Evolutionary conservation across 1,140 invertebrate species (phyloP), one percentile per base, ranked within the genome.

Genomic region (Apis cerana): DNA sequence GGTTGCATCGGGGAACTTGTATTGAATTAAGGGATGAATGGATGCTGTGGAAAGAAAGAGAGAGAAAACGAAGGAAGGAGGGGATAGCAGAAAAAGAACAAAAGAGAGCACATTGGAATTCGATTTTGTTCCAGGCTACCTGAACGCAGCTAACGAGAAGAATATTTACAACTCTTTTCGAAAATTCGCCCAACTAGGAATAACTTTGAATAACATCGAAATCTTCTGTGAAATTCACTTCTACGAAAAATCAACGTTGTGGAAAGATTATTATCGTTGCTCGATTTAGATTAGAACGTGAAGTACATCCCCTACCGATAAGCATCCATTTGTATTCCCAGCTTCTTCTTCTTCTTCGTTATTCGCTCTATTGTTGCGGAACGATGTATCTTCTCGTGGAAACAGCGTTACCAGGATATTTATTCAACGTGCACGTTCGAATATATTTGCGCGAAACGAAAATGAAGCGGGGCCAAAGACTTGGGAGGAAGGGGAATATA

Each of bases 1-100:
- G 62, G 52, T 56, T n/a, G 75, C 62, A 12, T 75, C 59, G 43
- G 33, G 33, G 58, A 23, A 33, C 43, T 62, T n/a, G 43, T 50
- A 75, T 75, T 75, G 75, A 76, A 76, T 76, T 64, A 75, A 75
- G 61, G 23, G 48, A 19, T 43, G 71, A 59, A 71, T 50, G 69
- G 23, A 27, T 48, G 48, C 23, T 17, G 8, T 7, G 13, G 54
- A 5, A 17, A 52, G 52, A 23, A 17, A 33, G 33, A 33, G 33
- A 33, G 33, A 33, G 48, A 50, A 15, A 19, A 2, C 48, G 56
- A 23, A 58, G 12, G 12, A 56, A 8, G 11, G 64, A 19, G 10
- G 3, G 0, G 19, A 27, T 15, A 64, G 27, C 15, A 56, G 11
- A 43, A n/a, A 58, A 43, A 27, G 19, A 27, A 33, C 21, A 4